Conservation (phyloP, 1,140 invertebrate genomes). For the Centruroides sculpturatus region DNA sequence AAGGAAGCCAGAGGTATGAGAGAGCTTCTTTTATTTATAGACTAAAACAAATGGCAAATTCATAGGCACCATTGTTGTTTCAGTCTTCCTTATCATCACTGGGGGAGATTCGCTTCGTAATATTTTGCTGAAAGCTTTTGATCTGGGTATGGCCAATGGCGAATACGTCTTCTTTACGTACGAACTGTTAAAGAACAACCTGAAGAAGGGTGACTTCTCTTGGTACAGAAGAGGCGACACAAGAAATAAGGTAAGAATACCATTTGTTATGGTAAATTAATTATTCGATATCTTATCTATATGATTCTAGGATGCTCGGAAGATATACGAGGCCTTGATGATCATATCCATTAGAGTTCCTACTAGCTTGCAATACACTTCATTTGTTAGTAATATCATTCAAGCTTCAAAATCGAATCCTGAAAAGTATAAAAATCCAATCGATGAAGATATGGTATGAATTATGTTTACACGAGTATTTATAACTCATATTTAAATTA, state of each 20-base stretch:
- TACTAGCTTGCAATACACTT: slow-evolving; percentile 3
- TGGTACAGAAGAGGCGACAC: slow-evolving; percentile 16
- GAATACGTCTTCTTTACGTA: slow-evolving; percentile 77
- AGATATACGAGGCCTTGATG: slow-evolving; percentile 17
- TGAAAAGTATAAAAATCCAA: too few relatives aligned
- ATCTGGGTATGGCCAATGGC: slow-evolving; percentile 67
- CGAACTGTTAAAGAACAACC: slow-evolving; percentile 52
- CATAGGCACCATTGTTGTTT: too few relatives aligned
- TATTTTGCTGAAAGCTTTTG: slow-evolving; percentile 70
- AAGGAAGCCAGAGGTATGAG: too few relatives aligned
- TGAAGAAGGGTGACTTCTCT: slow-evolving; percentile 2
- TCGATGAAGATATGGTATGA: neutral
- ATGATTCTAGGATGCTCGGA: slow-evolving; percentile 3
- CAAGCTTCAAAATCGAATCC: neutral
- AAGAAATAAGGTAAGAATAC: slow-evolving; percentile 11
- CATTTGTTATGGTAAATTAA: too few relatives aligned
- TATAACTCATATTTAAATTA: neutral
- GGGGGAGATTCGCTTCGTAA: slow-evolving; percentile 60
- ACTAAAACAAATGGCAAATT: too few relatives aligned
- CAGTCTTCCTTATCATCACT: slow-evolving; percentile 68
- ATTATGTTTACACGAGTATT: neutral
- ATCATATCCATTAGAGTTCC: slow-evolving; percentile 7
- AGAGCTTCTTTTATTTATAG: too few relatives aligned
- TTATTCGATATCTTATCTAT: neutral
- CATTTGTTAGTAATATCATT: slow-evolving; percentile 8